phyloP scores from a whole-genome alignment of 35 echinoderm and acorn worm species.

The Apostichopus californicus region DNA sequence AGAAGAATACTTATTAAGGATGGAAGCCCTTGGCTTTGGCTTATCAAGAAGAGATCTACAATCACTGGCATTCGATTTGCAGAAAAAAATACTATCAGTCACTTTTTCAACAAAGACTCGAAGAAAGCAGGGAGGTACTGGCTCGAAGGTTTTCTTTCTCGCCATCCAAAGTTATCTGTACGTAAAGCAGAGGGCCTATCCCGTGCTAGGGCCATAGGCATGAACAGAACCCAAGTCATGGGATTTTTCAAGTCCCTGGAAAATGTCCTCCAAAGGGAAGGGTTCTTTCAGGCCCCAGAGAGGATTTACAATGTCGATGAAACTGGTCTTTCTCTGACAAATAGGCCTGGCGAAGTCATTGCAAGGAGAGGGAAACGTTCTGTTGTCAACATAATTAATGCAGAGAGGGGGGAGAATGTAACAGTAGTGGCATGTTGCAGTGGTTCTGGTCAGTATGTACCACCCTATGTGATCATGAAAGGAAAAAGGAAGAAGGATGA shows the following conservation, averaged over 20 bases:
- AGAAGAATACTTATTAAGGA: neutral
- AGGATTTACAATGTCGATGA: constrained; percentile 56
- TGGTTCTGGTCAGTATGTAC: constrained; percentile 58
- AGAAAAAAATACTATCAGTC: neutral
- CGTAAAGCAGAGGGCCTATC: neutral
- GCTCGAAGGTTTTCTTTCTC: neutral
- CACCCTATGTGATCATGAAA: constrained; percentile 64
- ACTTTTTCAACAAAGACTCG: constrained; percentile 35
- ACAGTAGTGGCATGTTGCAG: constrained; percentile 65
- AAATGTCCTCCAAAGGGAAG: neutral
- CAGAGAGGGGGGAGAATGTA: constrained; percentile 59
- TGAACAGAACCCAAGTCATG: neutral
- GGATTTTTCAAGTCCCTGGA: neutral
- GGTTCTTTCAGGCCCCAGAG: neutral
- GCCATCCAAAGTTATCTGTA: neutral
- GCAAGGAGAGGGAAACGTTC: neutral
- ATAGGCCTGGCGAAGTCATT: neutral
- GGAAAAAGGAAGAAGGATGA: constrained; percentile 52
- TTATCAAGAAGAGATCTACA: neutral
- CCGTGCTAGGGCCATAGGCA: neutral
- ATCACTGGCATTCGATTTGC: constrained; percentile 38
- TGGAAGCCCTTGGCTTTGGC: constrained; percentile 39
- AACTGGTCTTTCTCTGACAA: constrained; percentile 7
- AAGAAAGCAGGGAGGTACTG: neutral
- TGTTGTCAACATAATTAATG: neutral